These are phyloP conservation scores for Argyresthia goedartella DNA, from an alignment of 2,888 invertebrate genomes.

Conservation along the genomic window DNA sequence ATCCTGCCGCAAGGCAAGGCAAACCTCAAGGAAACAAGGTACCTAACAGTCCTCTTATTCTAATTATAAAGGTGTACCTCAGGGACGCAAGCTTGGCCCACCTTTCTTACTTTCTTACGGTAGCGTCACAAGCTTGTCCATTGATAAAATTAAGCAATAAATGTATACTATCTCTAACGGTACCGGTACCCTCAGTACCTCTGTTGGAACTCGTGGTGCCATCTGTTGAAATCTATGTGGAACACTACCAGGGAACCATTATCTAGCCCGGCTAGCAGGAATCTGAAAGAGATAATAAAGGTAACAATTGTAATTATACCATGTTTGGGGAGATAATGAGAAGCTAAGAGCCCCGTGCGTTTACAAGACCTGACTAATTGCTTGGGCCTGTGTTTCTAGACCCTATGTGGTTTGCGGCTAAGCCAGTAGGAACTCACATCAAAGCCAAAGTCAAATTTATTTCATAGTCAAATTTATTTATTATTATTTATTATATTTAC, in stretches of 20 bases:
- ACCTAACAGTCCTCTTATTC: too few relatives aligned
- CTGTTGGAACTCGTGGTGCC: constrained; percentile 97
- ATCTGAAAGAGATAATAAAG: constrained; percentile 76
- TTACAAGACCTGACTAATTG: too few relatives aligned
- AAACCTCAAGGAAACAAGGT: too few relatives aligned
- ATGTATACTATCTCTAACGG: neutral
- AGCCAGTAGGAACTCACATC: too few relatives aligned
- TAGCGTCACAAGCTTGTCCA: neutral
- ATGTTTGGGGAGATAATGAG: too few relatives aligned
- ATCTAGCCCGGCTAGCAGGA: constrained; percentile 95
- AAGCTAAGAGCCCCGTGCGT: too few relatives aligned
- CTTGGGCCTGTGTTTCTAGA: too few relatives aligned
- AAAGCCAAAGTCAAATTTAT: too few relatives aligned
- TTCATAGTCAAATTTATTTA: too few relatives aligned
- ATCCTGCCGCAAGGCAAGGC: neutral
- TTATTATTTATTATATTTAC: too few relatives aligned
- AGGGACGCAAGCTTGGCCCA: neutral
- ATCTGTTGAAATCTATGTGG: constrained; percentile 99
- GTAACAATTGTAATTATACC: neutral
- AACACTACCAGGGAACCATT: constrained; percentile 98
- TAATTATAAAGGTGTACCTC: neutral
- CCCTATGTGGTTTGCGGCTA: too few relatives aligned
- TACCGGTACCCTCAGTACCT: constrained; percentile 75
- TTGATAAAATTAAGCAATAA: too few relatives aligned
- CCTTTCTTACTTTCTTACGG: neutral